Evolutionary conservation across 2,113 vertebrate species (phyloP).

Genomic region (Bufo bufo): DNA sequence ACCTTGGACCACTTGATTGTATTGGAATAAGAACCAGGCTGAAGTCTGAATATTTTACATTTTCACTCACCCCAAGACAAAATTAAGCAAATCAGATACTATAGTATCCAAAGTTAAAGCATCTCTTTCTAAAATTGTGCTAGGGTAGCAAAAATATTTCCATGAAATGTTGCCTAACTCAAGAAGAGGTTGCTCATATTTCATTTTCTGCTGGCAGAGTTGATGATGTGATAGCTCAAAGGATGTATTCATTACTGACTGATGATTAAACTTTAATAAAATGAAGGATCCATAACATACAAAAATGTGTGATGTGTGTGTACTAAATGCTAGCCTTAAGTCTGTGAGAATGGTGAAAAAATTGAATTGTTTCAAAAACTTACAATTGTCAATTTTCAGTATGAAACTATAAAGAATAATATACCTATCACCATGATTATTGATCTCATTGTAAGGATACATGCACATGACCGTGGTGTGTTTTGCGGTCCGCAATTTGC

Average conservation of each 20-base stretch:
- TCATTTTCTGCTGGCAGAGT: slow-evolving; percentile 20
- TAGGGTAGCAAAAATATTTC: slow-evolving; percentile 27
- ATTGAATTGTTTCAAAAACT: neutral
- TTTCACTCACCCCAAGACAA: slow-evolving; percentile 3
- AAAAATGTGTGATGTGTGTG: neutral
- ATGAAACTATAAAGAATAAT: neutral
- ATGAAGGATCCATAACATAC: slow-evolving; percentile 2
- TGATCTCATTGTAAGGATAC: neutral
- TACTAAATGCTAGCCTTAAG: neutral
- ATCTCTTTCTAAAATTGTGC: slow-evolving; percentile 33
- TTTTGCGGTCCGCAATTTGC: too few species aligned
- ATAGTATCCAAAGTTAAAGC: slow-evolving; percentile 15
- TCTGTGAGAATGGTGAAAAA: neutral
- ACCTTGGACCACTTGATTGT: slow-evolving; percentile 38
- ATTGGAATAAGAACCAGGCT: slow-evolving; percentile 4
- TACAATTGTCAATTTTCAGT: neutral
- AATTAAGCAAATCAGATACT: slow-evolving; percentile 32
- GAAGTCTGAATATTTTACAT: slow-evolving; percentile 20
- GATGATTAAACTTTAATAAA: slow-evolving; percentile 29
- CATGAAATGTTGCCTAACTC: slow-evolving; percentile 32
- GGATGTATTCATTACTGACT: slow-evolving; percentile 12
- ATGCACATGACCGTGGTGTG: too few species aligned
- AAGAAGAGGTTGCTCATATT: slow-evolving; percentile 35
- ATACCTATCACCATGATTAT: neutral
- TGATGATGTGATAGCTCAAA: slow-evolving; percentile 15